Conservation (phyloP, 1,140 invertebrate genomes). For the honey bee (Apis mellifera) region DNA sequence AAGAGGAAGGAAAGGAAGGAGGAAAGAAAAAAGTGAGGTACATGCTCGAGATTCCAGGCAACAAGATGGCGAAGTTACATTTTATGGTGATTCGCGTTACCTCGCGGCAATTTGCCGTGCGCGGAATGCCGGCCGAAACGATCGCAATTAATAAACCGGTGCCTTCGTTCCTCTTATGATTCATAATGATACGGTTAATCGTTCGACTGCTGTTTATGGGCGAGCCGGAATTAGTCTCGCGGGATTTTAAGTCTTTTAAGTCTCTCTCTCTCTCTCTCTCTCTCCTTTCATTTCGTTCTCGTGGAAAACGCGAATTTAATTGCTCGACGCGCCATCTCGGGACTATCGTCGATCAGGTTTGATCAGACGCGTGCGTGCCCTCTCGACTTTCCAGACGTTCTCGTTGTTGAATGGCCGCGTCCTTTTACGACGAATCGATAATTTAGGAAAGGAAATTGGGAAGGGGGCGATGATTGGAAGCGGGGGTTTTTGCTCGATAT, state of each 20-base stretch:
- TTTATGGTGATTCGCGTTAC: slow-evolving; percentile 47
- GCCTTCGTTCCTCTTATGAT: slow-evolving; percentile 28
- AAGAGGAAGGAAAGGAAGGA: neutral
- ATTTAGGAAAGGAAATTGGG: neutral
- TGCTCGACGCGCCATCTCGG: neutral
- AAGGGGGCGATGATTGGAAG: neutral
- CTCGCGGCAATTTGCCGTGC: slow-evolving; percentile 41
- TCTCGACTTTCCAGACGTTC: neutral
- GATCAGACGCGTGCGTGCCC: neutral
- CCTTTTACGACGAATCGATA: slow-evolving; percentile 10
- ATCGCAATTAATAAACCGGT: slow-evolving; percentile 43
- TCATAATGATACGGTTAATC: slow-evolving; percentile 48
- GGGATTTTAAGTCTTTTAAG: neutral
- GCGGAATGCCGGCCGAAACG: slow-evolving; percentile 24
- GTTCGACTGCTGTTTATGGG: slow-evolving; percentile 29
- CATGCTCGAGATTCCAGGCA: slow-evolving; percentile 15
- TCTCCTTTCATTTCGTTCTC: slow-evolving; percentile 17
- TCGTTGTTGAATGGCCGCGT: too few species aligned
- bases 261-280: too few species aligned
- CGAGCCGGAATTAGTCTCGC: slow-evolving; percentile 18
- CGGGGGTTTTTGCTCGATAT: too few species aligned
- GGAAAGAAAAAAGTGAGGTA: neutral
- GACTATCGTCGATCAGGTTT: neutral
- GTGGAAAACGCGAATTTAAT: slow-evolving; percentile 15
- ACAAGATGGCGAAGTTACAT: slow-evolving; percentile 25